phyloP scores from a whole-genome alignment of 2,888 invertebrate genomes.

The Masnerella sp. region DNA sequence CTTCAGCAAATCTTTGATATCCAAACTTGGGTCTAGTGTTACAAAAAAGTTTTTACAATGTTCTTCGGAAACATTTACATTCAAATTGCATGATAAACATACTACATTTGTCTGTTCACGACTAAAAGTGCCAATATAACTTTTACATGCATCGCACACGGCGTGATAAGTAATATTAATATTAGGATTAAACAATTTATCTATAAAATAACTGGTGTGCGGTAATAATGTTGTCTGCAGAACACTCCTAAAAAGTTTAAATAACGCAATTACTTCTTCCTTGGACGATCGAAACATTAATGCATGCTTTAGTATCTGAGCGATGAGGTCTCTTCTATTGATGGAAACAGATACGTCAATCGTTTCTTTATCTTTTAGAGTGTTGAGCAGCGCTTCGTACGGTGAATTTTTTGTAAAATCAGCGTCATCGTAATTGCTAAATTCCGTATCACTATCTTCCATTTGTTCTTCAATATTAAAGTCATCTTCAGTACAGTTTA shows the following conservation, averaged over 20 bases:
- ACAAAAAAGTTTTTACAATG: conserved; percentile 16
- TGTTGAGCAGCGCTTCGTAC: background rate
- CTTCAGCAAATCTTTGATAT: conserved; percentile 8
- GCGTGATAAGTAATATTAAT: conserved; percentile 7
- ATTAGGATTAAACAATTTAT: conserved; percentile 15
- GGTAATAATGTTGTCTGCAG: too few species aligned
- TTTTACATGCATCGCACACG: conserved; percentile 4
- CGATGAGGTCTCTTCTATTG: background rate
- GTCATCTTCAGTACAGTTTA: background rate
- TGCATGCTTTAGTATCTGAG: background rate
- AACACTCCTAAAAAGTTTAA: too few species aligned
- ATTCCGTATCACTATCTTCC: background rate
- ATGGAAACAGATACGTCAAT: background rate
- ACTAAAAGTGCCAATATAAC: conserved; percentile 7
- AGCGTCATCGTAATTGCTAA: background rate
- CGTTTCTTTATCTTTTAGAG: background rate
- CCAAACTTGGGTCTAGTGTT: background rate
- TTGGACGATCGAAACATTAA: too few species aligned
- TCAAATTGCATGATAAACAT: background rate
- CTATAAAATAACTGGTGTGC: too few species aligned
- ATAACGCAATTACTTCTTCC: too few species aligned
- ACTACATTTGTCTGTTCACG: background rate
- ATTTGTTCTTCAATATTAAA: background rate
- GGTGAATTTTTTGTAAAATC: background rate
- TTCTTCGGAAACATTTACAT: background rate